These are phyloP conservation scores for Parazoanthus atlanticus DNA, from an alignment of 92 coral and sea anemone species.

Conservation along the genomic window DNA sequence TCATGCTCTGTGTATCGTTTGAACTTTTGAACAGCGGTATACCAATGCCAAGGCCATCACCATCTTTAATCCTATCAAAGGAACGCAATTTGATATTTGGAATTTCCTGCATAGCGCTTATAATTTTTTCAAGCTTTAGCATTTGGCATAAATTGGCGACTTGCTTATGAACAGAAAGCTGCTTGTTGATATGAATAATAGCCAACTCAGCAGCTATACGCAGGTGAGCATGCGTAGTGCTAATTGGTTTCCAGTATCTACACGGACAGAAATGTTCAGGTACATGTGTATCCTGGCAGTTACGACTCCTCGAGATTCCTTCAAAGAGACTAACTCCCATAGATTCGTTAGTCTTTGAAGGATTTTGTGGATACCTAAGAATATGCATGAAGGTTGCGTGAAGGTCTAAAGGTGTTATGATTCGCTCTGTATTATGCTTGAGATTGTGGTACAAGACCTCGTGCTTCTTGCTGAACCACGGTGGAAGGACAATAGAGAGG, in stretches of 20 bases:
- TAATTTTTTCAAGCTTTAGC: conserved; percentile 47
- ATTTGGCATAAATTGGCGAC: conserved; percentile 45
- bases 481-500: conserved; percentile 64
- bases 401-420: conserved; percentile 70
- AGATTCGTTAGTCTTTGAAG: conserved; percentile 44
- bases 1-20: not conserved
- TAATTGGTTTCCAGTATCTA: conserved; percentile 54
- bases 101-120: conserved; percentile 68
- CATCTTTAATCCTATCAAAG: conserved; percentile 64
- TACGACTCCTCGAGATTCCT: conserved; percentile 49
- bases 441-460: conserved; percentile 57
- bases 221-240: conserved; percentile 51
- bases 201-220: conserved; percentile 53
- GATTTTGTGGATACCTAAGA: conserved; percentile 61
- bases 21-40: conserved; percentile 35
- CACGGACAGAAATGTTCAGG: conserved; percentile 82
- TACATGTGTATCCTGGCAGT: conserved; percentile 63
- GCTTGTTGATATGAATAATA: conserved; percentile 51
- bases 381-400: conserved; percentile 82
- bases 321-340: conserved; percentile 65
- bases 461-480: conserved; percentile 48
- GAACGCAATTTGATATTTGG: conserved; percentile 60
- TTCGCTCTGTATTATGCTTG: conserved; percentile 51
- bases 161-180: conserved; percentile 42
- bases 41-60: conserved; percentile 75